Conservation (phyloP, 2,797 vertebrate species). For the Takifugu ocellatus region DNA sequence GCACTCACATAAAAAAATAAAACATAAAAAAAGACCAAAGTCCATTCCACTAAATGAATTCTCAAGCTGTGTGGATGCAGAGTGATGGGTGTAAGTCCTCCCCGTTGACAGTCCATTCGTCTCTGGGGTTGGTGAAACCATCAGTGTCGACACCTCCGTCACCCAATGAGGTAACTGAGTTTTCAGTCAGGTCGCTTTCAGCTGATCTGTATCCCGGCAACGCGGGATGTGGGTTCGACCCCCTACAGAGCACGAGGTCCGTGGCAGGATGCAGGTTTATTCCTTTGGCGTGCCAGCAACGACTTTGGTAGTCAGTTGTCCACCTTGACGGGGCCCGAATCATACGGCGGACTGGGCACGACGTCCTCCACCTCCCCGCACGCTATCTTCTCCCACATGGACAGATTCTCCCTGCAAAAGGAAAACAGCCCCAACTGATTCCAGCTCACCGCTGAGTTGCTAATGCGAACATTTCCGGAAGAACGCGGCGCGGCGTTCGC, state of each 20-base stretch:
- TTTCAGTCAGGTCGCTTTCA: conserved; percentile 70
- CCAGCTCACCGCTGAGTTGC: neutral
- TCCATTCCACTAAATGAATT: conserved; percentile 72
- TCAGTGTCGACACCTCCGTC: conserved; percentile 73
- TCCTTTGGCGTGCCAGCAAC: conserved; percentile 52
- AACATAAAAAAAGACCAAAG: conserved; percentile 56
- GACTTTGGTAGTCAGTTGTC: conserved; percentile 79
- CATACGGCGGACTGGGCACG: conserved; percentile 58
- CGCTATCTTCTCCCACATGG: conserved; percentile 93
- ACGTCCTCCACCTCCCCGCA: conserved; percentile 80
- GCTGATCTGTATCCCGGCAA: conserved; percentile 54
- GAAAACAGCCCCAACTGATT: conserved; percentile 16
- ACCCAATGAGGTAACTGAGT: conserved; percentile 81
- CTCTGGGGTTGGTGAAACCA: conserved; percentile 67
- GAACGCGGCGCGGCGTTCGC: conserved; percentile 9
- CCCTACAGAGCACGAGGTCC: conserved; percentile 51
- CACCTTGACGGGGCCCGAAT: conserved; percentile 83
- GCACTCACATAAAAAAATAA: conserved; percentile 51
- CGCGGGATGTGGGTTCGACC: conserved; percentile 47
- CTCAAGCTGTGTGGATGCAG: conserved; percentile 65
- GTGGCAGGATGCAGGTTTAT: conserved; percentile 53
- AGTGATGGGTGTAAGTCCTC: conserved; percentile 54
- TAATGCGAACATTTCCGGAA: neutral
- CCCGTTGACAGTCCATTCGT: conserved; percentile 57
- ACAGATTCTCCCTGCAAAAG: conserved; percentile 87